Evolutionary conservation across 2,888 invertebrate genomes (phyloP).

Genomic region (Synanthedon vespiformis): DNA sequence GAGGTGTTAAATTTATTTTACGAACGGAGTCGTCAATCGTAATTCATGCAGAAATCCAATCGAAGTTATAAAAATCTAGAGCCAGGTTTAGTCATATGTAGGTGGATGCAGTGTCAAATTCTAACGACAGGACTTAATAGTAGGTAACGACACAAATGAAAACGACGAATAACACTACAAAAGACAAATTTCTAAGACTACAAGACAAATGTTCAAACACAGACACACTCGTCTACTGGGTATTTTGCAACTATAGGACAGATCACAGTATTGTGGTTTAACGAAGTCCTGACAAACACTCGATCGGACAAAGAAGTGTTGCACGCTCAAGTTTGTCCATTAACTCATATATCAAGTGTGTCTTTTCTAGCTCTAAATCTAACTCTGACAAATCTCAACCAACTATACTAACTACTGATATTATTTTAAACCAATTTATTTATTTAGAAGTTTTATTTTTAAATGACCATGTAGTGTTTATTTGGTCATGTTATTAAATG

Average conservation of each 20-base stretch:
- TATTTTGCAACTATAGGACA: conserved; percentile 71
- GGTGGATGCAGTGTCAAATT: neutral
- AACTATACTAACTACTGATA: conserved; percentile 30
- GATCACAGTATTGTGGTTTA: conserved; percentile 59
- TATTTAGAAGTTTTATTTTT: conserved; percentile 21
- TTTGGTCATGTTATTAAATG: conserved; percentile 5
- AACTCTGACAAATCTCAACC: conserved; percentile 21
- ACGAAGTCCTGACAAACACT: conserved; percentile 49
- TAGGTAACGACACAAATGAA: conserved; percentile 36
- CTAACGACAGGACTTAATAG: conserved; percentile 15
- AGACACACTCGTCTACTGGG: conserved; percentile 39
- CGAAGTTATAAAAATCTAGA: conserved; percentile 13
- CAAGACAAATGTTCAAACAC: conserved; percentile 35
- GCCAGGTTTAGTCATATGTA: neutral
- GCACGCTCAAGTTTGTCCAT: conserved; percentile 38
- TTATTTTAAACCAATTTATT: conserved; percentile 9
- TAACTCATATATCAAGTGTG: conserved; percentile 49
- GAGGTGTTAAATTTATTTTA: neutral
- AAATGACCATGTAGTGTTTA: conserved; percentile 26
- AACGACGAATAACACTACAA: conserved; percentile 38
- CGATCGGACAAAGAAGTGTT: conserved; percentile 39
- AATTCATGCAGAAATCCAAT: conserved; percentile 7
- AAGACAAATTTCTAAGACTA: conserved; percentile 37
- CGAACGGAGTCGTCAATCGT: neutral
- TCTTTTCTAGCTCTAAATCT: conserved; percentile 40